Conservation (phyloP, 2,888 invertebrate species). For the Aleiodes testaceus region DNA sequence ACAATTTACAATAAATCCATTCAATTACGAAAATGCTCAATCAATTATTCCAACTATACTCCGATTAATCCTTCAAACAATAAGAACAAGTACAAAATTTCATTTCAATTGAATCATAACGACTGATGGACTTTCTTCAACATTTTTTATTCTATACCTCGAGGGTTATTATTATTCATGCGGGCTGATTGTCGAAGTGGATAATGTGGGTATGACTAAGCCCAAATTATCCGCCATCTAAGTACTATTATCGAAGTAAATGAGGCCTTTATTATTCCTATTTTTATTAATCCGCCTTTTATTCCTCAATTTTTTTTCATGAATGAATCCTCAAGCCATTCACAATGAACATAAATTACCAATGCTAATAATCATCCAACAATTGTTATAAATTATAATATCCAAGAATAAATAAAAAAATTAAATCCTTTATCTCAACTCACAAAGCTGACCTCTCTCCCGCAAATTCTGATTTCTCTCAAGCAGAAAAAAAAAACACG, state of each 20-base stretch:
- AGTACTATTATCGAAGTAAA: neutral
- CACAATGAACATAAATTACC: no score
- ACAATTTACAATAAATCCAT: conserved; percentile 29
- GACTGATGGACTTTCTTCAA: no score
- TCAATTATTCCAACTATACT: conserved; percentile 12
- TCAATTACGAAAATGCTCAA: conserved; percentile 20
- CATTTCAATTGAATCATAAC: conserved; percentile 11
- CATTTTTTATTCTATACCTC: neutral
- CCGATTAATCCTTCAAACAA: conserved; percentile 3
- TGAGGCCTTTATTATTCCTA: neutral
- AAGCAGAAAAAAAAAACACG: conserved; percentile 31
- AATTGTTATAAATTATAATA: no score
- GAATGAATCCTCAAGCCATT: no score
- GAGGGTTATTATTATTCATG: conserved; percentile 10
- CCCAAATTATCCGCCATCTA: neutral
- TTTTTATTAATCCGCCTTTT: neutral
- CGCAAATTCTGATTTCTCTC: conserved; percentile 18
- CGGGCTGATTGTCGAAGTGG: conserved; percentile 18
- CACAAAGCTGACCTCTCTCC: conserved; percentile 17
- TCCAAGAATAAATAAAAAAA: neutral
- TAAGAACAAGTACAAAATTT: neutral
- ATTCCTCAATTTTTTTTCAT: no score
- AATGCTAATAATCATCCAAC: no score
- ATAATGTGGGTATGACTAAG: conserved; percentile 9
- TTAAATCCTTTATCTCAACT: conserved; percentile 10